Base-by-base conservation (phyloP, 2,113 vertebrate genomes). In the Paralichthys olivaceus region DNA sequence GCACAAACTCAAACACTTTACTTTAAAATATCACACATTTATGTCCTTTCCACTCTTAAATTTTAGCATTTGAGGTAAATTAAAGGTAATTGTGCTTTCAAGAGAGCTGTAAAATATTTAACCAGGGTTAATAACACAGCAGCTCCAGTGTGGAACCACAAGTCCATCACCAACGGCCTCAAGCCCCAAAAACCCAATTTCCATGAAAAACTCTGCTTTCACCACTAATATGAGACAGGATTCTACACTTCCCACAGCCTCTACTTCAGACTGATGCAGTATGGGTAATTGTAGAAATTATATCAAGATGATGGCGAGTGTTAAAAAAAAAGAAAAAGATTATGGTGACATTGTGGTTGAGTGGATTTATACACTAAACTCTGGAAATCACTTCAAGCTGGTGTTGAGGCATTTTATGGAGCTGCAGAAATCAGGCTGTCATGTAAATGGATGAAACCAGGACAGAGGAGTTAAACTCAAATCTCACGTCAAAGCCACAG, bases 341-440 rank as follows among this genome's bases (percentile, higher is more conserved):
- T 69, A 72, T 58, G 45, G 72, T 69, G 62, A 59, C 55, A 66
- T 11, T 51, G 69, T 75, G 72, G 84, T 81, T 54, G 80, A 86
- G 51, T 76, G 77, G 75, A 79, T 89, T 83, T 76, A 54, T 69
- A 72, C 86, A 79, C 45, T 71, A 84, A 90, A 86, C 69, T 84
- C 51, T 65, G 72, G 23, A 84, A 87, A 91, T 92, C 68, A 72
- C 72, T 88, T 87, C 79, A 82, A 88, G 83, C 79, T 76, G 84
- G 62, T 65, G 23, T 63, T 47, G 57, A 84, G 51, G 81, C 75
- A 81, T 67, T 56, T 61, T 83, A 68, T 55, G 64, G 70, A 60
- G 69, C 56, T 67, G 25, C 37, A 55, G 63, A 61, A 1, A 4
- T 51, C 71, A 65, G 70, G 34, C 55, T 19, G 73, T 84, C 77